Percentiles rank a stretch among this genome's conserved stretches.
These are phyloP conservation scores for Alligator sinensis DNA, from an alignment of 2,113 vertebrate species.

Conservation along the genomic window DNA sequence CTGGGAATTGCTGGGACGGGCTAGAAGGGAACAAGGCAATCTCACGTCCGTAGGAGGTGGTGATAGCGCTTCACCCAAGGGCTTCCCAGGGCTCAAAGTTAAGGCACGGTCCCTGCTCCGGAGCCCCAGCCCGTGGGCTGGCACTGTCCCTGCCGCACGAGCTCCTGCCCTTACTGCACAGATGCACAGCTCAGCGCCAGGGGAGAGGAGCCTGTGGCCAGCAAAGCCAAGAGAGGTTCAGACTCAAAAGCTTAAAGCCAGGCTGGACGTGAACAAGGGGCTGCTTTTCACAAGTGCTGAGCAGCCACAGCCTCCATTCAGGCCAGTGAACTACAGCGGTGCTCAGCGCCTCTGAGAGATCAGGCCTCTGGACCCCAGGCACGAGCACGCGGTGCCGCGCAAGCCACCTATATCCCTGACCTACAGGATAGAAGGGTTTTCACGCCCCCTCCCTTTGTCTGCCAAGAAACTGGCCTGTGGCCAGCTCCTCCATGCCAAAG, in stretches of 20 bases:
- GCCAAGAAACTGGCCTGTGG: background rate
- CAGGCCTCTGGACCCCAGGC: background rate
- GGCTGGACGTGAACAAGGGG: background rate
- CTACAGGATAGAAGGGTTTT: background rate
- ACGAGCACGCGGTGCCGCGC: background rate
- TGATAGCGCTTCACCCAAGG: fast-evolving
- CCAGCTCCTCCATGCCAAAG: fast-evolving
- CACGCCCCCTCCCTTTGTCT: background rate
- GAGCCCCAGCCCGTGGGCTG: background rate
- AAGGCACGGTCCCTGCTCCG: background rate
- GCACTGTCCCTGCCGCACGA: fast-evolving
- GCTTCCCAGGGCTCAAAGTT: background rate
- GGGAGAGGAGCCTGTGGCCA: background rate
- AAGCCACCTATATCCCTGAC: background rate
- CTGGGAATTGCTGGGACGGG: background rate
- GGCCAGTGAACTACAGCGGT: fast-evolving
- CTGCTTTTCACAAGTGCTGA: fast-evolving
- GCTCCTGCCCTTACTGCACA: background rate
- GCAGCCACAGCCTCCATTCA: background rate
- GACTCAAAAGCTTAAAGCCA: fast-evolving
- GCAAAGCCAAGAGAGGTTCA: fast-evolving
- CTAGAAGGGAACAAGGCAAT: background rate
- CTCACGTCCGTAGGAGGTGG: fast-evolving
- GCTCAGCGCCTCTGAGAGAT: fast-evolving
- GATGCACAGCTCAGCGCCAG: background rate